Evolutionary conservation across 92 coral and sea anemone genomes (phyloP), one percentile per base, ranked within the genome.

Genomic region (Siderastrea radians): DNA sequence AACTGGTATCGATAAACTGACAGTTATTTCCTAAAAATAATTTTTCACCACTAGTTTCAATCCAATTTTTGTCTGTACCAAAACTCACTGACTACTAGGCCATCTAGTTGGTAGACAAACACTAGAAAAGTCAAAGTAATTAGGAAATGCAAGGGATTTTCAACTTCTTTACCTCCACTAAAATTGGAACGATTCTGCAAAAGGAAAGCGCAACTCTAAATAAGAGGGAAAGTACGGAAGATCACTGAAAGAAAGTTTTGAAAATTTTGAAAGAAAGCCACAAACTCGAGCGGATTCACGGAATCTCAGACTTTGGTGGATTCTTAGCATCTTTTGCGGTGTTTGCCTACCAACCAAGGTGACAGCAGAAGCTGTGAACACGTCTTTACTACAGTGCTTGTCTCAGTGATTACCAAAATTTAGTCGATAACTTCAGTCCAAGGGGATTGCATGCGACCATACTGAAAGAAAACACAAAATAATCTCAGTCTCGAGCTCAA

Each of bases 351-450:
- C 66, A 61, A 14, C 72, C 16, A 67, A 67, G 72, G 11, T 26
- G 49, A 49, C 49, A 43, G 10, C 3, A 10, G 47, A 67, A 67
- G 43, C 47, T 26, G 11, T 38, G 15, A 19, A 38, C 19, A 6
- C 9, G 5, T 53, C 6, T 53, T 53, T 46, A 15, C 3, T 57
- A 13, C 55, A 44, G 66, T 63, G 72, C 60, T 17, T 8, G 46
- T 11, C 4, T 48, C 17, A 8, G 46, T 53, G 57, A 9, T 5
- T 47, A 47, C 58, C 46, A 4, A n/a, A n/a, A 52, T 15, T 73
- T 49, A 84, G 14, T 84, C 87, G 44, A 84, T 81, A 48, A 84
- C 61, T 73, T 84, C 87, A 14, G 80, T 74, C 87, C 87, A 84
- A 49, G 87, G 52, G 10, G 87, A 84, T 26, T 80, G 64, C 16